Base-by-base conservation (phyloP, 1,140 invertebrate species). In the Temnothorax nylanderi region DNA sequence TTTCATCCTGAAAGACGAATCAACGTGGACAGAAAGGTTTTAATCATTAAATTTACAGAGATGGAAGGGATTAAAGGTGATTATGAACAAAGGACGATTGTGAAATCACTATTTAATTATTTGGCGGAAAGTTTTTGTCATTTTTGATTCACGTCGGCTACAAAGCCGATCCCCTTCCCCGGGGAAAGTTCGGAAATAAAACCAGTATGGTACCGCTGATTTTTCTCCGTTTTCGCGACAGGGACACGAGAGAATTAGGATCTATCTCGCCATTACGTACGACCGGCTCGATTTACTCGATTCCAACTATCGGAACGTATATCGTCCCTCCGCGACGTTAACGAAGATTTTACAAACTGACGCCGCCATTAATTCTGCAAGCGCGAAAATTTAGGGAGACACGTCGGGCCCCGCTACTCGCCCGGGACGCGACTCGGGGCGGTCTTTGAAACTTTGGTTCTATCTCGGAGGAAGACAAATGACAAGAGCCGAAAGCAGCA, bases 391-490 rank as follows among this genome's bases (percentile, higher is more conserved):
- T 93, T 94, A 94, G 91, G 74, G 89, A 86, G 92, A 87, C 26
- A 26, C 89, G 89, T 88, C 91, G 69, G 69, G 41, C 89, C 82
- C 76, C 32, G 72, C 87, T 80, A 90, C 88, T 89, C 92, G 91
- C 92, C 71, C 72, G 89, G 91, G 92, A 93, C 88, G 86, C 92
- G 92, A 93, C 92, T 94, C 92, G 88, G 88, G 67, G 75, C 81
- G 91, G 90, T 93, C 93, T 93, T 93, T 93, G 93, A 92, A 94
- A 94, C 90, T 94, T 94, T 93, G 91, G 81, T 90, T 93, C 93
- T 93, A 93, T 94, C 93, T 92, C 89, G 89, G 93, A 93, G 93
- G 89, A 94, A 94, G 93, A 94, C 93, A 94, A 94, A 94, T 93
- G 93, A 94, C 91, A 92, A 87, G 88, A 86, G 85, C 58, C 90